Percentiles rank a stretch among this genome's conserved stretches.
Conservation (phyloP, 2,797 vertebrate genomes). For the Onychomys arenicola region DNA sequence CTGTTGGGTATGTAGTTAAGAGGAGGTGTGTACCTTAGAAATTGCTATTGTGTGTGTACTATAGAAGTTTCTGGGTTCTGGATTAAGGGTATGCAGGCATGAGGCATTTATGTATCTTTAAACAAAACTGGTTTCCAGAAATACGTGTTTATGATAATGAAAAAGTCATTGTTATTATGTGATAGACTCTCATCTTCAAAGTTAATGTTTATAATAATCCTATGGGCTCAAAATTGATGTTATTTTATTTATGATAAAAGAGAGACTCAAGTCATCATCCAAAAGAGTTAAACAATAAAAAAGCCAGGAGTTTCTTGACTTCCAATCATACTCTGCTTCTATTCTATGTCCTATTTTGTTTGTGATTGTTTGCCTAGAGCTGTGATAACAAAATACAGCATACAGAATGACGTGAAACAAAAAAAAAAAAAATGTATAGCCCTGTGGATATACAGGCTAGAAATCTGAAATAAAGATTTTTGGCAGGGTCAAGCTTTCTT, state of each 20-base stretch:
- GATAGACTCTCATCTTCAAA: neutral
- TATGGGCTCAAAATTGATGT: neutral
- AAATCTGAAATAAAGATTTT: neutral
- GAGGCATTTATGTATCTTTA: constrained; percentile 1
- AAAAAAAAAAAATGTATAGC: constrained; percentile 17
- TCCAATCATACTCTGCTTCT: neutral
- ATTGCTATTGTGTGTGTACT: neutral
- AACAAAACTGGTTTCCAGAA: constrained; percentile 10
- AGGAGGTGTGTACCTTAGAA: neutral
- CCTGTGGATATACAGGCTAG: neutral
- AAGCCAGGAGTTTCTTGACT: neutral
- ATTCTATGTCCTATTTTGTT: neutral
- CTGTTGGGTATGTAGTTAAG: neutral
- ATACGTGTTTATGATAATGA: neutral
- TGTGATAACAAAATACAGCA: neutral
- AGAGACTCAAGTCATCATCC: neutral
- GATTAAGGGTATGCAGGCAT: neutral
- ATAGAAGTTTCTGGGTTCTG: neutral
- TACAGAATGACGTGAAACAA: neutral
- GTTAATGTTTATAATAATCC: constrained; percentile 1
- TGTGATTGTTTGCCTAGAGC: constrained; percentile 34
- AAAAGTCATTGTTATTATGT: neutral
- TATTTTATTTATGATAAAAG: constrained; percentile 3
- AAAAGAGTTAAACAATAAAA: constrained; percentile 19
- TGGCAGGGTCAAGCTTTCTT: neutral